These are phyloP conservation scores for Hypothenemus hampei DNA, from an alignment of 1,140 invertebrate genomes.

Conservation along the genomic window DNA sequence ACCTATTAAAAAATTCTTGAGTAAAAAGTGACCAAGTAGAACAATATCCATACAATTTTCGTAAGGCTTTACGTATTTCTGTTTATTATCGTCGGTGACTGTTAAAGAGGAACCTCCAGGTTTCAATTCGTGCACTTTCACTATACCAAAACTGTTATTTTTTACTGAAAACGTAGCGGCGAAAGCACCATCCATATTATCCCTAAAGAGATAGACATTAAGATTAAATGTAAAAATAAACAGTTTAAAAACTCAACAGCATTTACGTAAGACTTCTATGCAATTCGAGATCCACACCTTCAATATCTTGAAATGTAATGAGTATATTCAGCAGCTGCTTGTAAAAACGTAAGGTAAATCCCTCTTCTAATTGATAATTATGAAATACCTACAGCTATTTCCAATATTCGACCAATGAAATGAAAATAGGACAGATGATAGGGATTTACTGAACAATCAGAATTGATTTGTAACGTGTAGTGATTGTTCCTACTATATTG, in stretches of 20 bases:
- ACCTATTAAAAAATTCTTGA: slow-evolving; percentile 43
- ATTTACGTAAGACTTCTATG: slow-evolving; percentile 94
- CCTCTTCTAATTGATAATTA: slow-evolving; percentile 93
- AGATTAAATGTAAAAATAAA: too few species aligned
- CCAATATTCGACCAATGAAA: slow-evolving; percentile 93
- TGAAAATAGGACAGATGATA: slow-evolving; percentile 97
- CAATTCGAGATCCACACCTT: slow-evolving; percentile 93
- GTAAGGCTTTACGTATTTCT: slow-evolving; percentile 89
- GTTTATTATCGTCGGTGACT: slow-evolving; percentile 91
- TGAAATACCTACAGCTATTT: slow-evolving; percentile 95
- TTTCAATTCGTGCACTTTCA: slow-evolving; percentile 84
- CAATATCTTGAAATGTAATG: slow-evolving; percentile 89
- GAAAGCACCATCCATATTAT: slow-evolving; percentile 86
- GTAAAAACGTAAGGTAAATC: slow-evolving; percentile 95
- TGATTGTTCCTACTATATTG: slow-evolving; percentile 95
- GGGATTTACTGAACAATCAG: slow-evolving; percentile 79
- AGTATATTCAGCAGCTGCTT: slow-evolving; percentile 93
- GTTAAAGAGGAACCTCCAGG: slow-evolving; percentile 73
- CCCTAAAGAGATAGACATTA: slow-evolving; percentile 59
- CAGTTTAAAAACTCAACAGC: slow-evolving; percentile 60
- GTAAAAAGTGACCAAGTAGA: too few species aligned
- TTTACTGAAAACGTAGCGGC: slow-evolving; percentile 95
- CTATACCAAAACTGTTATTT: slow-evolving; percentile 88
- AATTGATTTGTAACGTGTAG: slow-evolving; percentile 94
- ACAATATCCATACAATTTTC: too few species aligned